Percentiles rank a stretch among this genome's conserved stretches.
Evolutionary conservation across 2,113 vertebrate genomes (phyloP).

Genomic region (Neomonachus schauinslandi): DNA sequence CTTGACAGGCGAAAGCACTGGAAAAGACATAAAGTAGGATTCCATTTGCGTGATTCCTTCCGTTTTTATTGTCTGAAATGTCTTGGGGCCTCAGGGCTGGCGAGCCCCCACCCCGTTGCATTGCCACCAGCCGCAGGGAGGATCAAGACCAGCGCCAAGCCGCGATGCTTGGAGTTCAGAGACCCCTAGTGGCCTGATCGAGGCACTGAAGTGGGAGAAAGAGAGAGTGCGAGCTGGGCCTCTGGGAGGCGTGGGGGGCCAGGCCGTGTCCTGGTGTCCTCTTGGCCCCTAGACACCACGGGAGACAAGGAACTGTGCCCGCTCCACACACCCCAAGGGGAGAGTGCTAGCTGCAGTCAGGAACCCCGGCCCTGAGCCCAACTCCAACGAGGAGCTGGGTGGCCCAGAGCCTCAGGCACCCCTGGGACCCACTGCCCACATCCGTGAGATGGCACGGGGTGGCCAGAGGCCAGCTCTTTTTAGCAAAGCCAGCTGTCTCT

Average conservation of each 20-base stretch:
- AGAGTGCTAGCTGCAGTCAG: neutral
- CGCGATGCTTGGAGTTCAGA: constrained; percentile 65
- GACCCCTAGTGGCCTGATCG: constrained; percentile 69
- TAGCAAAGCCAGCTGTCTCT: neutral
- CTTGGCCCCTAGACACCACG: neutral
- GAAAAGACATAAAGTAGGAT: neutral
- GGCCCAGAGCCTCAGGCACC: neutral
- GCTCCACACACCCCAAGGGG: too few species aligned
- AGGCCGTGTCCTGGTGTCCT: neutral
- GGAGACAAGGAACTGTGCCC: neutral
- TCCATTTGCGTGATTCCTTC: neutral
- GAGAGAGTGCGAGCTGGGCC: fast-evolving
- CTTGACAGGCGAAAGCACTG: neutral
- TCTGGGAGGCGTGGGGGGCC: neutral
- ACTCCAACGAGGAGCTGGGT: neutral
- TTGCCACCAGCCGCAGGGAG: neutral
- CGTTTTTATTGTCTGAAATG: constrained; percentile 59
- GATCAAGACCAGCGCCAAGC: neutral
- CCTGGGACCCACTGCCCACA: neutral
- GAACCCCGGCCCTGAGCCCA: neutral
- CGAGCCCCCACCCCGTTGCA: neutral
- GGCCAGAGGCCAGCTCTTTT: neutral
- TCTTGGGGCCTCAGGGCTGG: neutral
- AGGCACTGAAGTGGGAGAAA: neutral
- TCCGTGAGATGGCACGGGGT: neutral